phyloP scores from a whole-genome alignment of 2,113 vertebrate species.

The Gavialis gangeticus region DNA sequence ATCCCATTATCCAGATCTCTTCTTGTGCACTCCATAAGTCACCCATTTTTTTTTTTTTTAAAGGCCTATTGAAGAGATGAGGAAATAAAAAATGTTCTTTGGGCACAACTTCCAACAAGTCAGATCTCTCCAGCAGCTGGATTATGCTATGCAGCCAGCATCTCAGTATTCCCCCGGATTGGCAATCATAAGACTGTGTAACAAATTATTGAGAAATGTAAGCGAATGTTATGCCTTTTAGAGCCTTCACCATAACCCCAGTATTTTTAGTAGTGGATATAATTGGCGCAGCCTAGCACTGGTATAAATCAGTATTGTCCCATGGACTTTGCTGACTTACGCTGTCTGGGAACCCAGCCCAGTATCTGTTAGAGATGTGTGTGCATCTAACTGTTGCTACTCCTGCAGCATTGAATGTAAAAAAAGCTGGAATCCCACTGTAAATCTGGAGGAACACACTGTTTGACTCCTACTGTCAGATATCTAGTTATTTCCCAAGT shows the following conservation, averaged over 20 bases:
- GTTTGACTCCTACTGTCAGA: not conserved
- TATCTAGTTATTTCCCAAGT: not conserved
- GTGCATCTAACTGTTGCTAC: not conserved
- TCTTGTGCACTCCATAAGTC: too few species aligned
- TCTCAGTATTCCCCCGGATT: too few species aligned
- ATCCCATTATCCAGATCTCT: too few species aligned
- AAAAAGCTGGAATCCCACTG: not conserved
- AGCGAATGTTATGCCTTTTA: not conserved
- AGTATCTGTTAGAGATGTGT: not conserved
- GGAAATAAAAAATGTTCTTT: too few species aligned
- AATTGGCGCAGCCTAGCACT: not conserved
- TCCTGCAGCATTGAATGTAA: not conserved
- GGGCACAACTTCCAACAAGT: too few species aligned
- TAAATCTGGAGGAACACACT: not conserved
- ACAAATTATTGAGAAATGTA: not conserved
- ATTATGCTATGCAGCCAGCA: too few species aligned
- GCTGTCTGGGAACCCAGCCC: accelerated
- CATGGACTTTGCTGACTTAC: accelerated
- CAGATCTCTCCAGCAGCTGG: too few species aligned
- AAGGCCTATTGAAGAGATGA: too few species aligned
- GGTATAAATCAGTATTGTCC: not conserved
- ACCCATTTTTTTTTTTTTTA: too few species aligned
- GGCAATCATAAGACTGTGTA: too few species aligned
- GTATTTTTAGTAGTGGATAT: not conserved
- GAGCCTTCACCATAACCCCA: not conserved